Evolutionary conservation across 2,113 vertebrate species (phyloP), one percentile per base, ranked within the genome.

Genomic region (Panthera uncia): DNA sequence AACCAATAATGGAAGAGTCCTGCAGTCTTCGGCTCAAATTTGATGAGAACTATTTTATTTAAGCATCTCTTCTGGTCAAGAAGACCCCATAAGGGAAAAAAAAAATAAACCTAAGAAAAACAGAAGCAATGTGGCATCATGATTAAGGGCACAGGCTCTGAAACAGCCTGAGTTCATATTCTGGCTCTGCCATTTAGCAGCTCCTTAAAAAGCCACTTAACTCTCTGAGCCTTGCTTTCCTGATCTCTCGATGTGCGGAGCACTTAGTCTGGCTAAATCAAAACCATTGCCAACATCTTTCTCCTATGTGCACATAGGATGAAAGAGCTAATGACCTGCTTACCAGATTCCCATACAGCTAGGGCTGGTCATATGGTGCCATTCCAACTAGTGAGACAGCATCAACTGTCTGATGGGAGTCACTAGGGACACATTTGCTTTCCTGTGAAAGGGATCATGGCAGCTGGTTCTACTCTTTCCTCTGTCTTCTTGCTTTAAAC

Each of bases 1-100:
- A 81, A 92, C 78, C 90, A 95, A 96, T 79, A 90, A 29, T 89
- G n/a, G 61, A 91, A 94, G 0, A 48, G 1, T 79, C 29, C 86
- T 94, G 0, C 14, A 91, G 66, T 89, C 82, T 36, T 86, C 48
- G 66, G 92, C 85, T 95, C 38, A 94, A 92, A 96, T 94, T 52
- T 90, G 45, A 81, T 78, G 29, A 94, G 31, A 83, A 78, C 45
- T 27, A 55, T 96, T 95, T 84, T 90, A 92, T 94, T 88, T 93
- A 91, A 96, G 48, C 25, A 73, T 82, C 14, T 57, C 69, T 92
- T 92, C 69, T 94, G 80, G 68, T 96, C 68, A 90, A 61, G 14
- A 83, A 94, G 31, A 45, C 68, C 38, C 55, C 11, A 50, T 6
- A 57, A 50, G 38, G 12, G 10, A 13, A 14, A 23, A 68, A 68